Conservation (phyloP, 1,140 invertebrate genomes). For the Caenorhabditis briggsae region DNA sequence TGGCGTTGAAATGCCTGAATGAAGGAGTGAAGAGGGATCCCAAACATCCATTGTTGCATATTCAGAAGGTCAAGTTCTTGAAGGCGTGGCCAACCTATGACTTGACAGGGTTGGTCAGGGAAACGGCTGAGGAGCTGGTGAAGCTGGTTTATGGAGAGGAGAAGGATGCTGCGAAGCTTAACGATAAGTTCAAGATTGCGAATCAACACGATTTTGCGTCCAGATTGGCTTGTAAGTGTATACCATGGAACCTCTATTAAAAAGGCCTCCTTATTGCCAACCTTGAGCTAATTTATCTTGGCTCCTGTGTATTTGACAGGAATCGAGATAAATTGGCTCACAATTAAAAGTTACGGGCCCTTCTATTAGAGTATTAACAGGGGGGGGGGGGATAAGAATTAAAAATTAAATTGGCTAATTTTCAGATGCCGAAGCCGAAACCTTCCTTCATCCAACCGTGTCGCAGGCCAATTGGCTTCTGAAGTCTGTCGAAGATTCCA, state of each 20-base stretch:
- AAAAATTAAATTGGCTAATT: no score
- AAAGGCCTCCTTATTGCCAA: no score
- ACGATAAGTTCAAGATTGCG: conserved; percentile 63
- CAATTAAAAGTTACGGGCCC: no score
- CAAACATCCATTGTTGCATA: conserved; percentile 65
- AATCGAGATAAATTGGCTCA: no score
- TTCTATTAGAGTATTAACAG: no score
- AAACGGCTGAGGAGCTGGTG: conserved; percentile 53
- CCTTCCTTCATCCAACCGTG: background rate
- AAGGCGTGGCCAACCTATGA: conserved; percentile 14
- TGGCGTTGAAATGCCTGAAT: conserved; percentile 73
- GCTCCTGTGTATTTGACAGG: no score
- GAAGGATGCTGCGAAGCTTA: conserved; percentile 55
- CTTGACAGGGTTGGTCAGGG: conserved; percentile 24
- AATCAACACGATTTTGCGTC: conserved; percentile 59
- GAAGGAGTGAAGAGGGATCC: conserved; percentile 67
- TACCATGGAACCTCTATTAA: background rate
- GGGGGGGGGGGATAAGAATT: no score
- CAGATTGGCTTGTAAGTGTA: conserved; percentile 61
- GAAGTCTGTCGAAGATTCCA: conserved; percentile 62
- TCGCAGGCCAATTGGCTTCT: conserved; percentile 56
- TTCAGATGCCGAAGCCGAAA: conserved; percentile 60
- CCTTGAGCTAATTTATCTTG: no score
- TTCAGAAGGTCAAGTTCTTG: conserved; percentile 65
- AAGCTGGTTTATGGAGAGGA: conserved; percentile 42